These are phyloP conservation scores for Henicopernis longicauda DNA, from an alignment of 2,113 vertebrate species.

Conservation along the genomic window DNA sequence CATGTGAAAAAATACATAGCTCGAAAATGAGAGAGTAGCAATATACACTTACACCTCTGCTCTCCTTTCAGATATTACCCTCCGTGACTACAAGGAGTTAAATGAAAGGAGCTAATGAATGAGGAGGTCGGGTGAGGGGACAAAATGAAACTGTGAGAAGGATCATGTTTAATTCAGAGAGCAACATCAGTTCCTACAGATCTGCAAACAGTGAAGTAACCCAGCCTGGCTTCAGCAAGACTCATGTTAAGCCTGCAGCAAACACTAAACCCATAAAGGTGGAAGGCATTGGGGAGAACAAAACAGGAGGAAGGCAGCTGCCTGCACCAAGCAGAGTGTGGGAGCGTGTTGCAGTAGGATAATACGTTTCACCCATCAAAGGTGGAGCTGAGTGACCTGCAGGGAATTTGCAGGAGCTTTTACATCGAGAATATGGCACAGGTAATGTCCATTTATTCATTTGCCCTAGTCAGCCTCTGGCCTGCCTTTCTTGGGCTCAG, in stretches of 20 bases:
- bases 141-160: background rate
- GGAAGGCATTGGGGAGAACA: background rate
- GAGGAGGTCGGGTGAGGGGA: background rate
- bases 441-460: background rate
- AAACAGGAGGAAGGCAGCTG: background rate
- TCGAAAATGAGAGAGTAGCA: background rate
- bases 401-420: background rate
- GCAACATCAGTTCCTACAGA: background rate
- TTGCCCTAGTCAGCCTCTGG: background rate
- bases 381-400: background rate
- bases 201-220: background rate
- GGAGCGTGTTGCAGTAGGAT: background rate
- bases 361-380: background rate
- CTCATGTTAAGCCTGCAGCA: background rate
- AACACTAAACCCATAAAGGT: background rate
- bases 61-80: background rate
- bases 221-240: background rate
- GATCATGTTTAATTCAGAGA: background rate
- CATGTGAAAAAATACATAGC: background rate
- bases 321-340: background rate
- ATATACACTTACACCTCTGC: background rate
- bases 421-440: background rate
- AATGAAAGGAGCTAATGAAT: background rate
- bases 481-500: background rate
- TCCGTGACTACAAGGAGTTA: background rate